Conservation (phyloP, 2,113 vertebrate genomes). For the Corythaeola cristata region DNA sequence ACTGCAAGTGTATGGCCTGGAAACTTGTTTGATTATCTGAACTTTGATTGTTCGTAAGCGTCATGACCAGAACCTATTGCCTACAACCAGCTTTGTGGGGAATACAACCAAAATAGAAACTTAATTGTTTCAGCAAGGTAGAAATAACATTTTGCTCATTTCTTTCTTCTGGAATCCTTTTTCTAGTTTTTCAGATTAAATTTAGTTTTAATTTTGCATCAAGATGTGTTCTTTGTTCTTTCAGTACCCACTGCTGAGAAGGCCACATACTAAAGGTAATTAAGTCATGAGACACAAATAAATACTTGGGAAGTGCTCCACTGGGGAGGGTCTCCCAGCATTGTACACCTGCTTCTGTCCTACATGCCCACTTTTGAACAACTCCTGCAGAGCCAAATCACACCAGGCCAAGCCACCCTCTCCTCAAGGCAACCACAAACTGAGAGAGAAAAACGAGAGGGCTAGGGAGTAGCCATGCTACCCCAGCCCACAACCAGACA, state of each 20-base stretch:
- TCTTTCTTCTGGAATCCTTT: not conserved
- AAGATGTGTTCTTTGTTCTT: not conserved
- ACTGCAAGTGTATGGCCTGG: not conserved
- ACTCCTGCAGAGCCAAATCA: not conserved
- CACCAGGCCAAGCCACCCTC: fast-evolving
- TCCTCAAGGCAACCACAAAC: not conserved
- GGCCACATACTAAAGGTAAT: not conserved
- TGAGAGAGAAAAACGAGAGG: not conserved
- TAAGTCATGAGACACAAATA: not conserved
- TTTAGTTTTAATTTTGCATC: not conserved
- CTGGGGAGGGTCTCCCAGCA: not conserved
- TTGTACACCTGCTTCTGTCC: not conserved
- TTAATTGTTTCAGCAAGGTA: not conserved
- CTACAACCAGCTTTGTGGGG: not conserved
- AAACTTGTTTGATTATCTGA: not conserved
- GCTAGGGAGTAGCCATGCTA: not conserved
- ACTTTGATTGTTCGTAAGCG: not conserved
- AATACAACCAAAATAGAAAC: not conserved
- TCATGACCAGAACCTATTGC: not conserved
- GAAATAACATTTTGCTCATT: not conserved
- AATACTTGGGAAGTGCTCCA: not conserved
- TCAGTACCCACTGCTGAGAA: not conserved
- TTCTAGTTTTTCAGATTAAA: not conserved
- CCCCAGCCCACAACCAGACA: not conserved
- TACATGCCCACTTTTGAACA: fast-evolving